Base-by-base conservation (phyloP, 2,113 vertebrate species). In the Nothocercus nigrocapillus region DNA sequence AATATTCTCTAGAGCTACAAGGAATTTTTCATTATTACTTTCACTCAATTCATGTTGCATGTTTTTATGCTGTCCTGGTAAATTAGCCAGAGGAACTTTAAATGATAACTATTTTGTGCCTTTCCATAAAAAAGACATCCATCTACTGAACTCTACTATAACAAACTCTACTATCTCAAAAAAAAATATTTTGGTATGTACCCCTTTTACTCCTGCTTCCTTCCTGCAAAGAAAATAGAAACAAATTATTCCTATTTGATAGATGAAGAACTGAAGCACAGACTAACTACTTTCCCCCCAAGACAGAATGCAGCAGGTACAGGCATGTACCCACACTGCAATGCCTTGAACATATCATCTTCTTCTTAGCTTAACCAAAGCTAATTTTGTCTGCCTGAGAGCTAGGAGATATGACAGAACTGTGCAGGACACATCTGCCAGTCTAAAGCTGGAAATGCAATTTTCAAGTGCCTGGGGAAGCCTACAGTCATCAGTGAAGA, bases 391-490 rank as follows among this genome's bases (percentile, higher is more conserved):
- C 93, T 90, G 62, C 87, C 78, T 21, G 36, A 77, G 62, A 96
- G 66, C 74, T 59, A 56, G 70, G 77, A 89, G 64, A 86, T 82
- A 91, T 15, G 72, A 89, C 51, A 79, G 58, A 90, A 78, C 21
- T 25, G 86, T 80, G 78, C 86, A 91, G 88, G 97, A 85, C 38
- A 85, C 85, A 66, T 89, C 89, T 94, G 90, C 85, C 83, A 82
- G 81, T 61, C 61, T 8, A 85, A 95, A 95, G 34, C 82, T 75
- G 30, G 70, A 96, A 93, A 87, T 30, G 74, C 78, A 63, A 9
- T 94, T 96, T 85, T 72, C 88, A 92, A 91, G 61, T 51, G 88
- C 79, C 93, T 51, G 73, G 74, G 68, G 93, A 96, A 92, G 67
- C 92, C 86, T 6, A 34, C 69, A 77, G 62, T 7, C 8, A 45